Percentiles rank a stretch among this genome's conserved stretches.
Evolutionary conservation across 92 coral and sea anemone species (phyloP).

Genomic region (Paragorgia papillata): DNA sequence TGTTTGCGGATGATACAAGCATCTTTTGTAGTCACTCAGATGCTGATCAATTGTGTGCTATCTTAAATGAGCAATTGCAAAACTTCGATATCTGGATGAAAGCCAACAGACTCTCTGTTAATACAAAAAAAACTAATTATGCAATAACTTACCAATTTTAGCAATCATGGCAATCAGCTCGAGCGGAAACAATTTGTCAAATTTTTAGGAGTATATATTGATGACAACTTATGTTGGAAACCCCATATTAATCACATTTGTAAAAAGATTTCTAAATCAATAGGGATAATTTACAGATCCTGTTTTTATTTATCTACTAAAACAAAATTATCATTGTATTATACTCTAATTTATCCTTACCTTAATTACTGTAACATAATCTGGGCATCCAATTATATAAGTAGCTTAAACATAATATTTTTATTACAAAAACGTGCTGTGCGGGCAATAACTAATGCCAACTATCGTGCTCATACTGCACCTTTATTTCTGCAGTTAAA

Average conservation of each 20-base stretch:
- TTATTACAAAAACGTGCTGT: conserved; percentile 51
- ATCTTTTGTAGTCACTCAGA: conserved; percentile 39
- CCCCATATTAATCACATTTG: conserved; percentile 11
- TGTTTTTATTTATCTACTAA: neutral
- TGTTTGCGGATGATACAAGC: conserved; percentile 54
- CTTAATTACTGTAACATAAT: conserved; percentile 45
- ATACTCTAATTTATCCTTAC: conserved; percentile 48
- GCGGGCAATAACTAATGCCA: conserved; percentile 50
- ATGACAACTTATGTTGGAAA: conserved; percentile 20
- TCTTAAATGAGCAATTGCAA: neutral
- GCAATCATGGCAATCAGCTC: neutral
- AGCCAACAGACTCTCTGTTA: conserved; percentile 22
- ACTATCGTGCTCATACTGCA: conserved; percentile 49
- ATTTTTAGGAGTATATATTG: conserved; percentile 18
- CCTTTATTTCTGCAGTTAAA: conserved; percentile 39
- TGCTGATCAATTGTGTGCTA: conserved; percentile 13
- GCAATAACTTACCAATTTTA: neutral
- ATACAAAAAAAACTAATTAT: conserved; percentile 17
- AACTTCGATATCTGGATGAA: conserved; percentile 11
- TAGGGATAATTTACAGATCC: conserved; percentile 7
- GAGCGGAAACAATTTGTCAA: neutral
- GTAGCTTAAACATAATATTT: conserved; percentile 49
- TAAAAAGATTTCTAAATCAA: conserved; percentile 17
- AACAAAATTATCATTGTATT: conserved; percentile 36
- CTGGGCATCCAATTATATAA: conserved; percentile 50